Conservation (phyloP, 2,888 invertebrate genomes). For the Hipparchia semele region DNA sequence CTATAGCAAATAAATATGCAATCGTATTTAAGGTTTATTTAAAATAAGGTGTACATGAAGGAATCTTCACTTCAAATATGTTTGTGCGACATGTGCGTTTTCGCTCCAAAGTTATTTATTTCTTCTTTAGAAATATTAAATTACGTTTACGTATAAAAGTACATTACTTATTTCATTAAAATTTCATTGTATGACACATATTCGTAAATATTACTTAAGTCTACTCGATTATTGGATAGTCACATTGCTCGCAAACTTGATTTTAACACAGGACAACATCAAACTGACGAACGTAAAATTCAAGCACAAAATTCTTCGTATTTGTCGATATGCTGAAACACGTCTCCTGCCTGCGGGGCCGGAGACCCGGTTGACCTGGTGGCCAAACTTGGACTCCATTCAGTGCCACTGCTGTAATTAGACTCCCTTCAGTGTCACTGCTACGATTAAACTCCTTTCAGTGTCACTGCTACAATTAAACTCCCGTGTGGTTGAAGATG, state of each 20-base stretch:
- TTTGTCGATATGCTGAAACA: slow-evolving; percentile 67
- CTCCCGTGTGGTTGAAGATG: slow-evolving; percentile 89
- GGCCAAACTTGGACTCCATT: slow-evolving; percentile 54
- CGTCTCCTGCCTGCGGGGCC: slow-evolving; percentile 40
- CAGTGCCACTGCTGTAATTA: slow-evolving; percentile 60
- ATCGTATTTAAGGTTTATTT: too few species aligned
- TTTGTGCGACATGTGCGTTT: slow-evolving; percentile 45
- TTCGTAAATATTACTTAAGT: slow-evolving; percentile 44
- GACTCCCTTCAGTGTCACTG: slow-evolving; percentile 73
- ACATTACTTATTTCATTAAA: slow-evolving; percentile 33
- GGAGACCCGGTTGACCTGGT: slow-evolving; percentile 49
- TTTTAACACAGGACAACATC: slow-evolving; percentile 66
- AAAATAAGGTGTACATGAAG: background rate
- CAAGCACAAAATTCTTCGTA: slow-evolving; percentile 59
- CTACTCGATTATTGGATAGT: slow-evolving; percentile 51
- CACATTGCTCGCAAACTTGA: slow-evolving; percentile 46
- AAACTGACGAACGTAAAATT: slow-evolving; percentile 65
- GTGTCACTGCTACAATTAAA: slow-evolving; percentile 67
- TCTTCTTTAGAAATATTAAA: slow-evolving; percentile 39
- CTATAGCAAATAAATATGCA: too few species aligned
- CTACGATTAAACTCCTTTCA: slow-evolving; percentile 10
- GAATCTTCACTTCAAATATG: slow-evolving; percentile 11
- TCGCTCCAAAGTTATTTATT: slow-evolving; percentile 43
- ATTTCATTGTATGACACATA: slow-evolving; percentile 30
- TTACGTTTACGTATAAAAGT: slow-evolving; percentile 46